phyloP scores from a whole-genome alignment of 2,888 invertebrate species.

The Heliconius ethilla region DNA sequence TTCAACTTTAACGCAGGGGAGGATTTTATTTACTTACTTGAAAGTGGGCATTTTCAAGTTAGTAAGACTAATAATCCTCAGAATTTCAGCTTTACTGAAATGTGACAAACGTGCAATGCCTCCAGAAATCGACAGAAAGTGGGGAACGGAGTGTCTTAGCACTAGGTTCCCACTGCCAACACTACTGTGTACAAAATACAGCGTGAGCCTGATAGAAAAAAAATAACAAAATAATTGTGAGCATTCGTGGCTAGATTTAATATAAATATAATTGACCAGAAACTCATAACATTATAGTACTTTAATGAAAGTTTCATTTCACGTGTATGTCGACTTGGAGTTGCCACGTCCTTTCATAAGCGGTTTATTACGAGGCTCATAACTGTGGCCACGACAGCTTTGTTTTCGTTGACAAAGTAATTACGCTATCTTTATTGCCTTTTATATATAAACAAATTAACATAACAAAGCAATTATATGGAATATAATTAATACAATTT shows the following conservation, averaged over 20 bases:
- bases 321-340: conserved; percentile 33
- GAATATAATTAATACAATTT: background rate
- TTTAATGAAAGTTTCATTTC: conserved; percentile 42
- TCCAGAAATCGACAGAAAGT: too few relatives aligned
- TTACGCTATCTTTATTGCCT: conserved; percentile 41
- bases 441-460: conserved; percentile 30
- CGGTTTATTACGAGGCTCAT: conserved; percentile 44
- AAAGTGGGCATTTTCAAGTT: too few relatives aligned
- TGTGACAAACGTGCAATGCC: too few relatives aligned
- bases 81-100: too few relatives aligned
- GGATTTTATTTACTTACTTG: too few relatives aligned
- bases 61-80: too few relatives aligned
- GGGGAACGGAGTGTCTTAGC: too few relatives aligned
- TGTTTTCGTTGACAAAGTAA: conserved; percentile 38
- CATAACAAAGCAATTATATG: conserved; percentile 19
- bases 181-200: too few relatives aligned
- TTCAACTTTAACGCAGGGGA: too few relatives aligned
- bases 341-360: conserved; percentile 35
- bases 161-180: too few relatives aligned
- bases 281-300: conserved; percentile 33
- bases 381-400: conserved; percentile 34
- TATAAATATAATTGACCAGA: conserved; percentile 40
- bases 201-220: too few relatives aligned
- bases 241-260: conserved; percentile 39
- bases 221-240: background rate